These are phyloP conservation scores for Eristalinus aeneus DNA, from an alignment of 2,888 invertebrate species.

Conservation along the genomic window DNA sequence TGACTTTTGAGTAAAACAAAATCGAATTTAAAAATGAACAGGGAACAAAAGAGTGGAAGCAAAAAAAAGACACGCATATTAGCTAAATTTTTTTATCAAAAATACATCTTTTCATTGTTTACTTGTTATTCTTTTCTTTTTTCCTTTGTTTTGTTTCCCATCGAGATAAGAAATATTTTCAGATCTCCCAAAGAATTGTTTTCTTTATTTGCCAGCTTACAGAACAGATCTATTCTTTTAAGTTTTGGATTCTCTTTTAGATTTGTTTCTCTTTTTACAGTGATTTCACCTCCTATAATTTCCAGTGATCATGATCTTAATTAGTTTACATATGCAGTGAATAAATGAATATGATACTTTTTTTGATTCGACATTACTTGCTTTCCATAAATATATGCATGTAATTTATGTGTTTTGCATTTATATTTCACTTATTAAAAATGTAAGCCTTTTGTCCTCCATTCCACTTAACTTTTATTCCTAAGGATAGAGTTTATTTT, in stretches of 20 bases:
- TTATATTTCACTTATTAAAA: conserved; percentile 49
- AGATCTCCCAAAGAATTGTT: neutral
- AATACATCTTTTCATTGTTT: conserved; percentile 65
- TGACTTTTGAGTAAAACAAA: neutral
- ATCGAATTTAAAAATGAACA: neutral
- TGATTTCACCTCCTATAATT: conserved; percentile 13
- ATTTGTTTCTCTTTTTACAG: conserved; percentile 11
- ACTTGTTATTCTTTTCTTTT: conserved; percentile 1
- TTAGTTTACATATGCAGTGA: neutral
- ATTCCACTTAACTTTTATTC: conserved; percentile 64
- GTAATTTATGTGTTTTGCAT: conserved; percentile 26
- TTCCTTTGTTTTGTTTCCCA: conserved; percentile 10
- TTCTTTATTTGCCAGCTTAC: neutral
- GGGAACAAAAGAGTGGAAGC: conserved; percentile 22
- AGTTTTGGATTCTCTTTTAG: neutral
- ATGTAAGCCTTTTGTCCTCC: conserved; percentile 68
- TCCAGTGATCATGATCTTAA: conserved; percentile 16
- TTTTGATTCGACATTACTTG: conserved; percentile 16
- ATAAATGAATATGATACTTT: neutral
- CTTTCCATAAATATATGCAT: conserved; percentile 12
- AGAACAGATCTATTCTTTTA: neutral
- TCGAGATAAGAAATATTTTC: conserved; percentile 43
- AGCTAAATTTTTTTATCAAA: conserved; percentile 71
- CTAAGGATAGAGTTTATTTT: conserved; percentile 52
- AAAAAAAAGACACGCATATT: conserved; percentile 54